A percentile compares a stretch with the other conserved stretches of the same genome.
These are phyloP conservation scores for Diarsia rubi DNA, from an alignment of 2,888 invertebrate genomes.

Conservation along the genomic window DNA sequence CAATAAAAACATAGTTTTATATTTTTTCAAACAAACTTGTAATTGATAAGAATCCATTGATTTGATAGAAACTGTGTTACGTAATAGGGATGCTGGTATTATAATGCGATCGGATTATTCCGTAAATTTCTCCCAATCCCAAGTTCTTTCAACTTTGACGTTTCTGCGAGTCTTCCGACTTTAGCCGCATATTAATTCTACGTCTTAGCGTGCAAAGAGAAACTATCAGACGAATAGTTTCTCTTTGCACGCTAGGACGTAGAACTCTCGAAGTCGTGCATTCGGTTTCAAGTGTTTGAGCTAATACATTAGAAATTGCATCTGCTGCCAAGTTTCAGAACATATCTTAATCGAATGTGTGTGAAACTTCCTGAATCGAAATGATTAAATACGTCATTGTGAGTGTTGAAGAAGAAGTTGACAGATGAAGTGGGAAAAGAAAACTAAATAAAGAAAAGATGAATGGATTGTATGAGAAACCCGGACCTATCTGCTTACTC, in stretches of 20 bases:
- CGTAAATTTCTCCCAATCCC: not conserved
- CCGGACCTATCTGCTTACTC: no score
- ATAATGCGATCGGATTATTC: slow-evolving; percentile 29
- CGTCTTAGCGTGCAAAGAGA: no score
- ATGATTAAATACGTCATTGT: not conserved
- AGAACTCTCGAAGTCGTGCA: slow-evolving; percentile 22
- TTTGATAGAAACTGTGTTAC: not conserved
- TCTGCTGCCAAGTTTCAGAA: slow-evolving; percentile 3
- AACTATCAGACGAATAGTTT: slow-evolving; percentile 29
- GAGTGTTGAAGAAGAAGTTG: no score
- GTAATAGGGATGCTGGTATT: not conserved
- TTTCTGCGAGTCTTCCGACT: slow-evolving; percentile 11
- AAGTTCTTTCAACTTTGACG: slow-evolving; percentile 27
- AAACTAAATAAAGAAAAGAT: no score
- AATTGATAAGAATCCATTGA: not conserved
- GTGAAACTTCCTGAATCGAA: not conserved
- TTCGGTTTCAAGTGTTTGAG: slow-evolving; percentile 36
- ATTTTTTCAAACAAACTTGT: no score
- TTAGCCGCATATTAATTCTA: slow-evolving; percentile 25
- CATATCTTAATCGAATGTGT: slow-evolving; percentile 1
- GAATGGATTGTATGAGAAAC: no score
- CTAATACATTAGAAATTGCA: slow-evolving; percentile 29
- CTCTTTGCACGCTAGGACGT: slow-evolving; percentile 2
- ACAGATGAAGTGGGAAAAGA: no score
- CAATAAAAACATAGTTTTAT: no score